These are phyloP conservation scores for Danionella dracula DNA, from an alignment of 2,797 vertebrate genomes.

Conservation along the genomic window DNA sequence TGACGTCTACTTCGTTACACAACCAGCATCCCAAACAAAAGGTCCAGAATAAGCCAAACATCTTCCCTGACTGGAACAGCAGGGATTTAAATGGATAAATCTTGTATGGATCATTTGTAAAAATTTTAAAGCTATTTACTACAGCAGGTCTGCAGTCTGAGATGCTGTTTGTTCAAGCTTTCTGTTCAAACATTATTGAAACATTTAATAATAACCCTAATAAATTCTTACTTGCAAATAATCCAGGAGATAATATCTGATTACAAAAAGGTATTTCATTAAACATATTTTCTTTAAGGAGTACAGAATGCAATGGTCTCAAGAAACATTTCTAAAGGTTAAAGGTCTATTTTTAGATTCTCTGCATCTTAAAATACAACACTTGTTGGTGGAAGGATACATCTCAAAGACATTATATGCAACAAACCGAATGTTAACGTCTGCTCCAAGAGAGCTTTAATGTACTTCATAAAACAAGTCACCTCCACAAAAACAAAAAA, in stretches of 20 bases:
- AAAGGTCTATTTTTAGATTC: not conserved
- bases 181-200: too few species aligned
- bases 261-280: not conserved
- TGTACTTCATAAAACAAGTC: too few species aligned
- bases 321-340: not conserved
- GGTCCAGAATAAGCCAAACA: constrained; percentile 9
- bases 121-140: not conserved
- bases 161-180: not conserved
- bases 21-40: constrained; percentile 43
- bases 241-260: not conserved
- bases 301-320: not conserved
- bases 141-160: not conserved
- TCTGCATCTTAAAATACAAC: not conserved
- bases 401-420: not conserved
- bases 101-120: not conserved
- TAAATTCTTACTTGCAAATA: not conserved
- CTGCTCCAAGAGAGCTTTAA: not conserved
- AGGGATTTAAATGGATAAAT: not conserved
- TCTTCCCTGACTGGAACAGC: not conserved
- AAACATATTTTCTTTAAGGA: not conserved
- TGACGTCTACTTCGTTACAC: constrained; percentile 58
- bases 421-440: not conserved
- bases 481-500: too few species aligned
- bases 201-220: too few species aligned
- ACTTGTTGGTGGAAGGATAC: not conserved